These are phyloP conservation scores for Patella depressa DNA, from an alignment of 2,888 invertebrate species.

Conservation along the genomic window DNA sequence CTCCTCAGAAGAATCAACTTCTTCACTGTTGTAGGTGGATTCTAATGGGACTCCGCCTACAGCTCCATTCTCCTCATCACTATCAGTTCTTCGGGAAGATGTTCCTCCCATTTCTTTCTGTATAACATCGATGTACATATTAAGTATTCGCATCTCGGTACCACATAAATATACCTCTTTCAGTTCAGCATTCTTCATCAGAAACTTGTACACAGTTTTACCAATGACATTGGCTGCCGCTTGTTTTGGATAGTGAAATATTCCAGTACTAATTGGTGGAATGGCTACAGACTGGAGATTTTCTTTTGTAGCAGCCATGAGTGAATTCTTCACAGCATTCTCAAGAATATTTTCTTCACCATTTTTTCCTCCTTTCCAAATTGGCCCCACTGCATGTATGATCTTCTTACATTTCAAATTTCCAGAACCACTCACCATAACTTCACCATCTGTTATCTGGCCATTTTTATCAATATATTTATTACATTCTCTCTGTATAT, in stretches of 20 bases:
- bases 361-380: slow-evolving; percentile 42
- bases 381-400: slow-evolving; percentile 51
- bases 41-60: not conserved
- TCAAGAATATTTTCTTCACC: slow-evolving; percentile 36
- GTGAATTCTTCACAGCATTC: slow-evolving; percentile 36
- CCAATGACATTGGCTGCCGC: slow-evolving; percentile 27
- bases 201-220: slow-evolving; percentile 25
- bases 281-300: slow-evolving; percentile 44
- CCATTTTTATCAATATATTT: slow-evolving; percentile 37
- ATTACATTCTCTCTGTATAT: slow-evolving; percentile 47
- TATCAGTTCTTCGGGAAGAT: not conserved
- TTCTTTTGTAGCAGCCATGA: slow-evolving; percentile 30
- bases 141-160: slow-evolving; percentile 23
- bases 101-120: slow-evolving; percentile 20
- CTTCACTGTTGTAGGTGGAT: not conserved
- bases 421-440: slow-evolving; percentile 41
- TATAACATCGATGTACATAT: slow-evolving; percentile 28
- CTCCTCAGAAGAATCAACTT: not conserved
- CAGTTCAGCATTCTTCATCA: slow-evolving; percentile 15
- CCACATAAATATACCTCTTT: slow-evolving; percentile 36
- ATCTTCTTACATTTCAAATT: slow-evolving; percentile 38
- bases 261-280: slow-evolving; percentile 52
- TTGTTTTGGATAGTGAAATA: slow-evolving; percentile 42
- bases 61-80: not conserved
- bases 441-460: slow-evolving; percentile 39